phyloP scores from a whole-genome alignment of 1,140 invertebrate species.

The Dendroctonus valens region DNA sequence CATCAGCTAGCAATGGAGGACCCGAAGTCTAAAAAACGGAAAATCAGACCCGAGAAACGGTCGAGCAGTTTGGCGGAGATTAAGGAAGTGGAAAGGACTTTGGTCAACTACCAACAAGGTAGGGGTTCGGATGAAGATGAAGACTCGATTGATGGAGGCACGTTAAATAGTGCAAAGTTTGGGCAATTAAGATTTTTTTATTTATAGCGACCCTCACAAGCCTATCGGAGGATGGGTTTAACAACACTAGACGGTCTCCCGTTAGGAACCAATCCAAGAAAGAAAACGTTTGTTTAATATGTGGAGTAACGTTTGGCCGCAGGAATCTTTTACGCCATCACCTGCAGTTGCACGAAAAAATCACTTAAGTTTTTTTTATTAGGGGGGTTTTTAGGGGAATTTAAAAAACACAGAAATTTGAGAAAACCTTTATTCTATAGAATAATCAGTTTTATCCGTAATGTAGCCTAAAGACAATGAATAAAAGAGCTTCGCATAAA shows the following conservation, averaged over 20 bases:
- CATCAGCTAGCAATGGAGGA: too few relatives aligned
- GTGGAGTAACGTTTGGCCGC: not conserved
- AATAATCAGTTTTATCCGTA: conserved; percentile 1
- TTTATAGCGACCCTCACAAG: not conserved
- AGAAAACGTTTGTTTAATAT: not conserved
- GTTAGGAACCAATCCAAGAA: not conserved
- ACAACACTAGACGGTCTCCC: not conserved
- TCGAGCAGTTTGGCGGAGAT: too few relatives aligned
- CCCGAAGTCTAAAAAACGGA: too few relatives aligned
- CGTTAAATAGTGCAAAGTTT: not conserved
- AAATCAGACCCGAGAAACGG: too few relatives aligned
- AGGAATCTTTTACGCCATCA: not conserved
- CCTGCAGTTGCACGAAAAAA: not conserved
- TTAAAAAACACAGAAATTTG: not conserved
- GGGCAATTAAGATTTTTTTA: not conserved
- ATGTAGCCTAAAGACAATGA: conserved; percentile 22
- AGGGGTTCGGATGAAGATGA: too few relatives aligned
- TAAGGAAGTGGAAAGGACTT: too few relatives aligned
- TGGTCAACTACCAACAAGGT: too few relatives aligned
- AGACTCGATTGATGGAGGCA: not conserved
- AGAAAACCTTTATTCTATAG: not conserved
- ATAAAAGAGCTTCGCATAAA: conserved; percentile 9
- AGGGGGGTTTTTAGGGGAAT: not conserved
- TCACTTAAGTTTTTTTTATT: not conserved
- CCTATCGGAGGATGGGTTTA: not conserved